Base-by-base conservation (phyloP, 2,797 vertebrate species). In the Acanthis flammea region DNA sequence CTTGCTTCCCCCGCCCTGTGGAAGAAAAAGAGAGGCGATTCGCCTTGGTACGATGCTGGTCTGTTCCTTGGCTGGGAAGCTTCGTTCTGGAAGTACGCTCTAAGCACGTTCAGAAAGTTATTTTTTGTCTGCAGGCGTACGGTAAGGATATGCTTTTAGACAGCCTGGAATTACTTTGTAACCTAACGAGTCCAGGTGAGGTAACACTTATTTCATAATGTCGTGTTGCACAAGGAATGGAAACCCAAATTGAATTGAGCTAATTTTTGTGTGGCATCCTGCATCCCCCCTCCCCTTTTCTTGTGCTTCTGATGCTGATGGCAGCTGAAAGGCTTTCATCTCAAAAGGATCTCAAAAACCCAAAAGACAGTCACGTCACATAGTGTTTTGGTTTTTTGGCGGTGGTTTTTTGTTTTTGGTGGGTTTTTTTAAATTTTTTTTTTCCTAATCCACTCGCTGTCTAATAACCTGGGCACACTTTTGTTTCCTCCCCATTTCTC, bases 41-140 rank as follows among this genome's bases (percentile, higher is more conserved):
- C 58, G 22, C 2, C 27, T 9, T 6, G 75, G 48, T 68, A 8
- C 11, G 2, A 3, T 4, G 47, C 7, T 1, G 4, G 6, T 19
- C 25, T 4, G 27, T 27, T 33, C 47, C 31, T 24, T 19, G 75
- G 4, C 61, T 25, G 42, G 45, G 25, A 54, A 33, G 31, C 48
- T n/a, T 21, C 4, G 1, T 33, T 28, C 50, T 51, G 42, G 17
- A 14, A 41, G 54, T 9, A 9, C 1, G 8, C 41, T 33, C n/a
- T 27, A 24, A 67, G 21, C 27, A n/a, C 12, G 0, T 10, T 21
- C 22, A 31, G 42, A 21, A 37, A 53, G 35, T 14, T 3, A 1
- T 4, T 7, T 72, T 42, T 68, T 42, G 19, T 5, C 22, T 6
- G 2, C 7, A 45, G 37, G 28, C 2, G 6, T 45, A 10, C 8